Evolutionary conservation across 1,140 invertebrate genomes (phyloP), one percentile per base, ranked within the genome.

Genomic region (Akabosia matsudoensis): DNA sequence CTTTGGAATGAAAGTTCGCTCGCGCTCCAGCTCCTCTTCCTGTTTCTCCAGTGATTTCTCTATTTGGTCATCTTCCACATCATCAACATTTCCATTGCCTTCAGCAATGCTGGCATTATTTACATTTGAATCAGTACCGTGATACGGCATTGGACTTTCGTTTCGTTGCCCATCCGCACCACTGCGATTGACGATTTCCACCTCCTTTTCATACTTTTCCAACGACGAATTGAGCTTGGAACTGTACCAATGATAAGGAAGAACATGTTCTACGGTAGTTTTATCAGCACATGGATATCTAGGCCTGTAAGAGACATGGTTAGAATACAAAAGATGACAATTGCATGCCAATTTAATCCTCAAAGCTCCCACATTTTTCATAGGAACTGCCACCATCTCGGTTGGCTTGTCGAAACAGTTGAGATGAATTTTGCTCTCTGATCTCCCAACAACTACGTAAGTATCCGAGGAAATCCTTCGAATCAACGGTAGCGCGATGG

Each of bases 291-390:
- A 76, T 28, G 71, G 52, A 14, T 33, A 14, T n/a, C 51, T 61
- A 1, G 75, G 75, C 31, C 61, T 28, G 18, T 70, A 22, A 4
- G 56, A 73, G 14, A 74, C 76, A 13, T 71, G 67, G 54, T 70
- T 74, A 18, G 72, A 45, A n/a, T 77, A 77, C 4, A 67, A 31
- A 24, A 77, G 73, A 18, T 56, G 71, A 70, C 76, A 77, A 56
- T 74, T 77, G 64, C 76, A 77, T 0, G 72, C 37, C 30, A 77
- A 37, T 31, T 77, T 70, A 30, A 77, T 74, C 24, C 73, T 24
- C 16, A 77, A 31, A 0, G 73, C 45, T 1, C 76, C 76, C 22
- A 70, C 28, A 71, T 77, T 73, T 22, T 45, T 34, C 52, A 77
- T 37, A 1, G 61, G 54, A 18, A 77, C n/a, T 1, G 61, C 28